Percentiles rank a stretch among this genome's conserved stretches.
Evolutionary conservation across 2,888 invertebrate species (phyloP).

Genomic region (Celastrina argiolus): DNA sequence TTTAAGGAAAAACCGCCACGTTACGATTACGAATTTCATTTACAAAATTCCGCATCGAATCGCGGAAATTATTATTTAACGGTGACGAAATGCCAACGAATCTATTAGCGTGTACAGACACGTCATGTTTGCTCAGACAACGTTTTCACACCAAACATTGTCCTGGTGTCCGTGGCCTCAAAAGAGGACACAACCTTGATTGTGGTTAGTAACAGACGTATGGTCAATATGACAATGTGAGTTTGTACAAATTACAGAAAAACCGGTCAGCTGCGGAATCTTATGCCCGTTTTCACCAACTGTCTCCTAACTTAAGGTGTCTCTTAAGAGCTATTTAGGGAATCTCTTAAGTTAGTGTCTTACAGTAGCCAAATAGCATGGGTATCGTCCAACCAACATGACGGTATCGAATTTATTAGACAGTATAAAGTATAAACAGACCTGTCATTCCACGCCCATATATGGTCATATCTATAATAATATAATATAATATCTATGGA

Average conservation of each 20-base stretch:
- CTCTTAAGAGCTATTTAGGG: no score
- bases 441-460: no score
- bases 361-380: no score
- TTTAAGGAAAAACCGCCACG: not conserved
- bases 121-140: slow-evolving; percentile 61
- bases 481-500: no score
- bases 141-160: slow-evolving; percentile 68
- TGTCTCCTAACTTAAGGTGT: no score
- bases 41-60: not conserved
- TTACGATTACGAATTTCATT: not conserved
- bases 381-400: no score
- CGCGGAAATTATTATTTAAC: slow-evolving; percentile 40
- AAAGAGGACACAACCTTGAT: slow-evolving; percentile 30
- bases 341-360: no score
- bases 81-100: slow-evolving; percentile 43
- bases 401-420: no score
- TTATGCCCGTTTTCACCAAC: no score
- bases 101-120: slow-evolving; percentile 59
- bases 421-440: no score
- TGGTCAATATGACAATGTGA: slow-evolving; percentile 30
- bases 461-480: no score
- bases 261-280: not conserved
- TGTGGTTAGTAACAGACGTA: slow-evolving; percentile 33
- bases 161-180: slow-evolving; percentile 46
- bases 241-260: slow-evolving; percentile 13